A percentile compares a stretch with the other conserved stretches of the same genome.
Evolutionary conservation across 2,888 invertebrate species (phyloP).

Genomic region (Diadegma fenestrale): DNA sequence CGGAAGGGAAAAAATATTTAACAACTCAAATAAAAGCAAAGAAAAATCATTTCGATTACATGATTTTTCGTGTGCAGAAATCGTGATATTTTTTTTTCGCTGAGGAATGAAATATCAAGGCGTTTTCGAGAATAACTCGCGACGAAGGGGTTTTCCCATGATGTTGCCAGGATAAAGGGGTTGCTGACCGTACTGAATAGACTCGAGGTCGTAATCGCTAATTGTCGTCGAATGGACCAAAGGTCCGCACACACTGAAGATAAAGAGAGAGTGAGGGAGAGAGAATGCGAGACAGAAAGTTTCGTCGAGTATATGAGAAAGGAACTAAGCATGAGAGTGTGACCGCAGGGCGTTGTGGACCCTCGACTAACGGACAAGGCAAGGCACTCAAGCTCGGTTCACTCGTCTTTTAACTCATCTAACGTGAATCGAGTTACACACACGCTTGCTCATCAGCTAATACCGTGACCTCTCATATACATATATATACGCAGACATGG

Average conservation of each 20-base stretch:
- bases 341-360: conserved; percentile 72
- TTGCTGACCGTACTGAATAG: conserved; percentile 48
- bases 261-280: neutral
- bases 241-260: conserved; percentile 69
- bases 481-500: neutral
- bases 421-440: conserved; percentile 73
- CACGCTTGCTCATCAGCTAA: conserved; percentile 41
- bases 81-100: neutral
- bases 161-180: conserved; percentile 61
- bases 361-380: conserved; percentile 77
- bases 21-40: neutral
- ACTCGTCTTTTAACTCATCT: conserved; percentile 81
- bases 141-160: conserved; percentile 47
- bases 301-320: conserved; percentile 70
- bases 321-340: conserved; percentile 73
- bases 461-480: conserved; percentile 6
- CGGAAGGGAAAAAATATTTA: neutral
- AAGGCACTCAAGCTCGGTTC: conserved; percentile 83
- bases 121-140: conserved; percentile 27
- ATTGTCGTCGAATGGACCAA: conserved; percentile 77
- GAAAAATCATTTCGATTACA: neutral
- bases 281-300: conserved; percentile 27
- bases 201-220: conserved; percentile 69
- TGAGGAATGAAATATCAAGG: conserved; percentile 3
- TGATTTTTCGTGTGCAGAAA: neutral